A percentile compares a stretch with the other conserved stretches of the same genome.
phyloP scores from a whole-genome alignment of 2,113 vertebrate species.

The Cairina moschata region DNA sequence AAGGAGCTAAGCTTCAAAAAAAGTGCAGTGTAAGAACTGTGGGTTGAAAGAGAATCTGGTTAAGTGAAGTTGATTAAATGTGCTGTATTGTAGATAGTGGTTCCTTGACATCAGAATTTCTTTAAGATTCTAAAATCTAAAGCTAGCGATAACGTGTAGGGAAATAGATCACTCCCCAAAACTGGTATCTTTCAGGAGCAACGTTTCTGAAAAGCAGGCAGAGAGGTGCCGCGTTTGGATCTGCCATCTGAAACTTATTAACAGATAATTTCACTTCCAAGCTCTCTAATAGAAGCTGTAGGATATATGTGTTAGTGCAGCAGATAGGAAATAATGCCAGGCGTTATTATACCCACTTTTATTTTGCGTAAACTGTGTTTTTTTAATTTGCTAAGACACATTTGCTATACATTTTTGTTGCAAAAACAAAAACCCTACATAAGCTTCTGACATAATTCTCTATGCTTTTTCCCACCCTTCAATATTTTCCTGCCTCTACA shows the following conservation, averaged over 20 bases:
- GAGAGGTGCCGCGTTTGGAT: neutral
- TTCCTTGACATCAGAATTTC: constrained; percentile 2
- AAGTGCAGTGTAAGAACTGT: neutral
- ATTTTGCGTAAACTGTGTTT: constrained; percentile 70
- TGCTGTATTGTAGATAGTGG: constrained; percentile 18
- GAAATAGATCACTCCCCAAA: neutral
- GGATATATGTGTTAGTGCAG: neutral
- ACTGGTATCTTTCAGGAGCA: neutral
- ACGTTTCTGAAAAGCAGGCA: neutral
- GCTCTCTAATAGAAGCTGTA: neutral
- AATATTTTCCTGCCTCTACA: constrained; percentile 89
- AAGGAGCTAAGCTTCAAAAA: constrained; percentile 48
- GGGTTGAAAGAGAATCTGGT: constrained; percentile 16
- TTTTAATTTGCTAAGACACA: constrained; percentile 78
- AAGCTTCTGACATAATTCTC: constrained; percentile 86
- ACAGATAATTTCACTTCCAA: neutral
- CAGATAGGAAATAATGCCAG: constrained; percentile 24
- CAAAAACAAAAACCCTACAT: constrained; percentile 79
- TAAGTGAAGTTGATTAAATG: constrained; percentile 34
- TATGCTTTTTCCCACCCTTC: constrained; percentile 88
- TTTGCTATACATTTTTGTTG: constrained; percentile 83
- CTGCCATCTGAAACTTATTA: neutral
- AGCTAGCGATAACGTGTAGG: neutral
- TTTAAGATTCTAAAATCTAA: constrained; percentile 13
- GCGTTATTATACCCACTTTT: constrained; percentile 54